phyloP scores from a whole-genome alignment of 92 coral and sea anemone species.

The Epizoanthus stellaris region DNA sequence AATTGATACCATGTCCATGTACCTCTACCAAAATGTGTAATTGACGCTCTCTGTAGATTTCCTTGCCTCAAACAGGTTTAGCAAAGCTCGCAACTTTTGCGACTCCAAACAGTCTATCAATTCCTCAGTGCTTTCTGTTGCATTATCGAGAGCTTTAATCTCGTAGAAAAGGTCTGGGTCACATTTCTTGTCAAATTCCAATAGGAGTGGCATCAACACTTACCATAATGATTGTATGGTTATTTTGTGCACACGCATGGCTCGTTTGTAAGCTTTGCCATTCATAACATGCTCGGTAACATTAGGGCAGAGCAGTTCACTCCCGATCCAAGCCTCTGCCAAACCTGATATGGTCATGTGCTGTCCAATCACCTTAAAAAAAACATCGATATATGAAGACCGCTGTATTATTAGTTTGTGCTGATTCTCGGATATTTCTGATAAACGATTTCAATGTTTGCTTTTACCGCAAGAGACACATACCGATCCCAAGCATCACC shows the following conservation, averaged over 20 bases:
- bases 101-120: constrained; percentile 45
- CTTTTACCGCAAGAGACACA: constrained; percentile 54
- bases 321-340: constrained; percentile 24
- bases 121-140: constrained; percentile 6
- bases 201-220: constrained; percentile 50
- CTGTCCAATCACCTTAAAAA: constrained; percentile 55
- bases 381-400: constrained; percentile 68
- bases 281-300: constrained; percentile 43
- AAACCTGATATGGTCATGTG: constrained; percentile 59
- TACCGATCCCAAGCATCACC: constrained; percentile 36
- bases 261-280: constrained; percentile 63
- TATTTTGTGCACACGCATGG: constrained; percentile 61
- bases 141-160: not conserved
- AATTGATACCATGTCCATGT: constrained; percentile 35
- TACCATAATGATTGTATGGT: constrained; percentile 69
- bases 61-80: constrained; percentile 26
- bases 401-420: constrained; percentile 52
- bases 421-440: constrained; percentile 60
- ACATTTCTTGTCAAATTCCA: constrained; percentile 40
- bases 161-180: constrained; percentile 31
- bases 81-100: constrained; percentile 29
- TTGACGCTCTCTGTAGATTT: constrained; percentile 40
- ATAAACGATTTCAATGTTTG: constrained; percentile 66
- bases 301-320: constrained; percentile 59
- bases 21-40: constrained; percentile 41